Evolutionary conservation across 2,888 invertebrate genomes (phyloP), one percentile per base, ranked within the genome.

Genomic region (Notocelia uddmanniana): DNA sequence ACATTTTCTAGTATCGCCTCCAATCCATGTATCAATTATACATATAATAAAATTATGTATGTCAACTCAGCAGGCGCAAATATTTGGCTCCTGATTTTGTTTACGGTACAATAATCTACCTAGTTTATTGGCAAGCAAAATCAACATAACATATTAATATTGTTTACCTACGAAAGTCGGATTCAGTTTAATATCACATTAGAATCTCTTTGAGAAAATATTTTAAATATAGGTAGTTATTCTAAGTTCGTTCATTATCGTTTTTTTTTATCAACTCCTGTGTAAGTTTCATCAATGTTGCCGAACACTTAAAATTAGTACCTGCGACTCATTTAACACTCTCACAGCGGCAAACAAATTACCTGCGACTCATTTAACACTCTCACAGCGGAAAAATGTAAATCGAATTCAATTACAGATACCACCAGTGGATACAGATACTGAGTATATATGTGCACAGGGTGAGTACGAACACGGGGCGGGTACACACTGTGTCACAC

Each of bases 341-440:
- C 52, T 64, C 21, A 37, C n/a, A 34, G 54, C 64, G 54, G 37
- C 37, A 64, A 64, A 54, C 54, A 50, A 54, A 64, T 64, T 64
- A 54, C n/a, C 64, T 54, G 64, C 64, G 64, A 64, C 52, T 64
- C 64, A 64, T 64, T 64, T 54, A 37, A 54, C 54, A 37, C 64
- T n/a, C 63, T 31, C 18, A 31, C 31, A 5, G 31, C 64, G 52
- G 62, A 71, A 60, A 66, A 67, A 63, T 34, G 45, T 18, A 34
- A 55, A 67, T 71, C 66, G 71, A 59, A 66, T 71, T 71, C 71
- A 71, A 71, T 71, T 71, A 71, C 45, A 54, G 59, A 70, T 59
- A 66, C 52, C 66, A 66, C 52, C 66, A 23, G 10, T 10, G 37
- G 37, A 19, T 52, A 64, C n/a, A 54, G 37, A 54, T 18, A 60